Evolutionary conservation across 2,113 vertebrate species (phyloP), one percentile per base, ranked within the genome.

Genomic region (Neogale vison): DNA sequence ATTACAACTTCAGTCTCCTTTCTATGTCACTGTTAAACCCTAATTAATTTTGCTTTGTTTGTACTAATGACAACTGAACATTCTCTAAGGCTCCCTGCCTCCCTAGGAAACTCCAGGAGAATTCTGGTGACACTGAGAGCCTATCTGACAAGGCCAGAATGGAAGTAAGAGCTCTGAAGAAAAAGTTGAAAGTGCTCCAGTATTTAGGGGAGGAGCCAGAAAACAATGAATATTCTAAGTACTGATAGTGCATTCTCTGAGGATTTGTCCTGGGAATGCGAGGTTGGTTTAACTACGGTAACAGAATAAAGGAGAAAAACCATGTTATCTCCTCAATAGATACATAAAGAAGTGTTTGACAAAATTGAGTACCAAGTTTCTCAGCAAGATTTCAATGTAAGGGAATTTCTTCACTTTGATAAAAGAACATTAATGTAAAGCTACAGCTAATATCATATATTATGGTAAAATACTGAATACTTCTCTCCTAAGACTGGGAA

Each of bases 221-320:
- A 85, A 26, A 81, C 50, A 86, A 61, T 63, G 79, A 87, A 94
- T 90, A 88, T 87, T 93, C 71, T 93, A 67, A 90, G 21, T 92
- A 52, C 18, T 88, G 76, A n/a, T 77, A 65, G 59, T 77, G 55
- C 42, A n/a, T 93, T 84, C 45, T 55, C 42, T 77, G 45, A 93
- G 76, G 15, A 39, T 74, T 82, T 88, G 63, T 74, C 29, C 67
- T 87, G 80, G 55, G 24, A 90, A 90, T 93, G 74, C 34, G 90
- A 81, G 52, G 18, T 96, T 94, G 47, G 13, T 87, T 95, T 97
- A 93, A 90, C 61, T 82, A 84, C 55, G 90, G 65, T 94, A 84
- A 88, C 36, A 91, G 89, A 91, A 61, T 81, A 90, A 95, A 92
- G 83, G 47, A 47, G 45, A 71, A 88, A 92, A 95, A 42, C 45